A percentile compares a stretch with the other conserved stretches of the same genome.
These are phyloP conservation scores for Tuta absoluta DNA, from an alignment of 2,888 invertebrate genomes.

Conservation along the genomic window DNA sequence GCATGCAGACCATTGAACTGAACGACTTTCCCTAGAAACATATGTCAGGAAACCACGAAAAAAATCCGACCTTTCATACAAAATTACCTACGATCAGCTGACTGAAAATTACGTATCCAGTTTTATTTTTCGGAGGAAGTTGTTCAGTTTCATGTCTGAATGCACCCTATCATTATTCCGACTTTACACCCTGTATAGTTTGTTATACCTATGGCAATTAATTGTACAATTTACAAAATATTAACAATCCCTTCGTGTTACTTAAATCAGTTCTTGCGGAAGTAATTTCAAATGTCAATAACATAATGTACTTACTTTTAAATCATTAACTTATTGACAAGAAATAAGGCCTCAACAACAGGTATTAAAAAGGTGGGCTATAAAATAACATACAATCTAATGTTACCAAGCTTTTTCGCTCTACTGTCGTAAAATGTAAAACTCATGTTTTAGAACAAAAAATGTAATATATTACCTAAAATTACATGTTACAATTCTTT, in stretches of 20 bases:
- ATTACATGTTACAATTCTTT: constrained; percentile 29
- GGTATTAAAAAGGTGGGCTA: not conserved
- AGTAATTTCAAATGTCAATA: constrained; percentile 8
- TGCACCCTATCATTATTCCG: no score
- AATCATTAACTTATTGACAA: not conserved
- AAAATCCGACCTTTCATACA: no score
- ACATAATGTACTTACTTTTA: not conserved
- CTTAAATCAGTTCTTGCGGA: not conserved
- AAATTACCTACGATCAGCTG: no score
- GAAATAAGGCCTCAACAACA: not conserved
- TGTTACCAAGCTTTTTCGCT: not conserved
- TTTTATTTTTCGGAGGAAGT: no score
- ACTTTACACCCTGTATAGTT: no score
- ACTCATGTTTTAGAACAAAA: constrained; percentile 8
- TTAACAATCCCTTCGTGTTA: not conserved
- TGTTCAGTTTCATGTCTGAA: no score
- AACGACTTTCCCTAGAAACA: no score
- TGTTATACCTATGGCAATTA: no score
- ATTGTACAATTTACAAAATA: no score
- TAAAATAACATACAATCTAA: not conserved
- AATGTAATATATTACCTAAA: constrained; percentile 30
- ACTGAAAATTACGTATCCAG: no score
- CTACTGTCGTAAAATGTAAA: constrained; percentile 8
- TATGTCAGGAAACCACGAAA: no score
- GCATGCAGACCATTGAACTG: no score